Conservation (phyloP, 1,140 invertebrate genomes). For the Brachionus manjavacas region DNA sequence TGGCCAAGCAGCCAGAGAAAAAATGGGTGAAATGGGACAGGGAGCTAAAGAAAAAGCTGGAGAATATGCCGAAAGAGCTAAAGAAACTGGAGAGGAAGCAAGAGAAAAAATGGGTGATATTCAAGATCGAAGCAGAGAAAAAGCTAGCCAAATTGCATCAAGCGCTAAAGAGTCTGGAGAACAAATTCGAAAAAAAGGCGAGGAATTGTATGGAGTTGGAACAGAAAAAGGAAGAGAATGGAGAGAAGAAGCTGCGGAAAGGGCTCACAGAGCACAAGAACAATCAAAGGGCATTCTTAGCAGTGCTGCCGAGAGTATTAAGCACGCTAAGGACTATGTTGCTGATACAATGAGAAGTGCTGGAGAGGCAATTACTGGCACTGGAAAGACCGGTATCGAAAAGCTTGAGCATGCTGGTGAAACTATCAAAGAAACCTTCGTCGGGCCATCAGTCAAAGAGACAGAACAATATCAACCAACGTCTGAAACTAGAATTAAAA, state of each 20-base stretch:
- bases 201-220: neutral
- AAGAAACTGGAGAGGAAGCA: neutral
- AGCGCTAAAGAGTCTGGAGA: neutral
- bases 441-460: neutral
- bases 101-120: neutral
- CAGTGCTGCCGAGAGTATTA: constrained; percentile 17
- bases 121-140: neutral
- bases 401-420: constrained; percentile 1
- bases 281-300: neutral
- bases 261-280: neutral
- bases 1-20: neutral
- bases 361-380: neutral
- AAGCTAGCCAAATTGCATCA: neutral
- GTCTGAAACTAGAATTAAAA: constrained; percentile 15
- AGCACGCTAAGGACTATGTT: neutral
- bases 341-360: neutral
- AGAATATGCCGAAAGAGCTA: neutral
- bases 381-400: constrained; percentile 4
- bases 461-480: constrained; percentile 8
- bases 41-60: neutral
- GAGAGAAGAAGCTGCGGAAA: neutral
- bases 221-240: neutral
- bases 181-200: neutral
- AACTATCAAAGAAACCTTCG: constrained; percentile 5
- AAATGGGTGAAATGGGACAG: neutral